Base-by-base conservation (phyloP, 2,888 invertebrate species). In the Acrobasis suavella region DNA sequence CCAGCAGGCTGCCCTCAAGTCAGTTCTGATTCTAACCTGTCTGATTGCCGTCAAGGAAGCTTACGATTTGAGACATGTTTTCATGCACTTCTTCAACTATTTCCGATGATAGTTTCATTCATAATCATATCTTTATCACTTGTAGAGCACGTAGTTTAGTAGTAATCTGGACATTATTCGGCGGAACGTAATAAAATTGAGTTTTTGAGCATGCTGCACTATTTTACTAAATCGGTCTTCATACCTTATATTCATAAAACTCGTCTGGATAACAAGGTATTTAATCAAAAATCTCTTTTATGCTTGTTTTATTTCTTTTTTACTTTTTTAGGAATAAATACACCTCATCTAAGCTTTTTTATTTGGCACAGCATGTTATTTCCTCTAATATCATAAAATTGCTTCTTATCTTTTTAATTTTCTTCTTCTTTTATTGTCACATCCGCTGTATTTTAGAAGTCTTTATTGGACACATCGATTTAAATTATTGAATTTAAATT, bases 1-100 rank as follows among this genome's bases (percentile, higher is more conserved):
- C 77, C 95, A 96, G 81, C 96, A 97, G 73, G 93, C 94, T 9
- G 93, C 95, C 61, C 93, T 97, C 62, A 96, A 95, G 94, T 94
- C 64, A 82, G 83, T 81, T 9, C 60, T 61, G 7, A 39, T 66
- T 58, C 15, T 68, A 42, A 60, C 62, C 22, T 46, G 68, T 15
- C 9, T 72, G 22, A 50, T 70, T 17, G 8, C 65, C 15, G 10
- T 64, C 22, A 64, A 69, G 56, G 63, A 65, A 42, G 51, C 63
- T 12, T 65, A 62, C 49, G 58, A 66, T 60, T 64, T 42, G 49
- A 62, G 65, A 59, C 64, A 64, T 54, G 50, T 37, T 51, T 15
- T 68, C 51, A 17, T 54, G 37, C 50, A 66, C 9, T 16, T 58
- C 17, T 49, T 64, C 12, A 51, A 51, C 51, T 60, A 42, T 9